These are phyloP conservation scores for Diploscapter pachys DNA, from an alignment of 1,140 invertebrate species.

Conservation along the genomic window DNA sequence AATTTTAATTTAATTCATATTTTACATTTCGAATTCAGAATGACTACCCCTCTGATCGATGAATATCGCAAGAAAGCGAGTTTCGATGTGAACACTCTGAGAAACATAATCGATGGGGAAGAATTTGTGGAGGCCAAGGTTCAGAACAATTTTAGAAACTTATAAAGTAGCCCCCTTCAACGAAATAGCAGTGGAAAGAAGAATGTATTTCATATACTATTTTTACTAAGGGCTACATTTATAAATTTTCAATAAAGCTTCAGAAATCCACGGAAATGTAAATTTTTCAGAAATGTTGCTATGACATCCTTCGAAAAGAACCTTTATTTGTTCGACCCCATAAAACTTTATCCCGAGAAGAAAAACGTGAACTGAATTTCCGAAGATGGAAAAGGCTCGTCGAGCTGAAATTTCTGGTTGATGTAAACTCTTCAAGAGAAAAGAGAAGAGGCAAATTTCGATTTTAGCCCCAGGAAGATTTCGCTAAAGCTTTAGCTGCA, in stretches of 20 bases:
- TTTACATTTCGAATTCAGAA: no score
- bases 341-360: constrained; percentile 67
- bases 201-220: constrained; percentile 1
- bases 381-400: constrained; percentile 67
- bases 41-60: no score
- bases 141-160: no score
- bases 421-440: constrained; percentile 48
- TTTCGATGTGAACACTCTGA: no score
- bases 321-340: constrained; percentile 70
- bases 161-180: no score
- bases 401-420: constrained; percentile 67
- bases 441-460: constrained; percentile 4
- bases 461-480: constrained; percentile 35
- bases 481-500: constrained; percentile 42
- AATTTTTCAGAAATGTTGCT: constrained; percentile 72
- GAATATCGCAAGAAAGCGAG: no score
- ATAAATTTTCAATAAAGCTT: neutral
- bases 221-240: neutral
- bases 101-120: no score
- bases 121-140: no score
- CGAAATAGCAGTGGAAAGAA: constrained; percentile 64
- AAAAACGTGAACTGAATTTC: constrained; percentile 68
- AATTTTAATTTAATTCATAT: no score
- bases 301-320: constrained; percentile 75
- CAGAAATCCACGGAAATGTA: no score